These are phyloP conservation scores for Crocallis elinguaria DNA, from an alignment of 2,888 invertebrate genomes.

Conservation along the genomic window DNA sequence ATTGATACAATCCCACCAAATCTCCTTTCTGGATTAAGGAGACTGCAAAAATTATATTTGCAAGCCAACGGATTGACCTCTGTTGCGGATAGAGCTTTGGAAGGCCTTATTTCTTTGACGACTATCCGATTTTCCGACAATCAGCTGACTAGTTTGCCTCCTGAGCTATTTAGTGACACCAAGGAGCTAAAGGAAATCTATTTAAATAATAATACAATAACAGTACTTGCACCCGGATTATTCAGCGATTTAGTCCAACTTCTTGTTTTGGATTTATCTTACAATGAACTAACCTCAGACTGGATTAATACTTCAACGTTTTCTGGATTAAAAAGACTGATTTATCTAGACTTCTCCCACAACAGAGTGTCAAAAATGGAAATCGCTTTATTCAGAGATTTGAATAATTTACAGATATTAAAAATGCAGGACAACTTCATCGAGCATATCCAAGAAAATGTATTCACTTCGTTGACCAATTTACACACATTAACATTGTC, in stretches of 20 bases:
- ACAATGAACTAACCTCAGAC: constrained; percentile 91
- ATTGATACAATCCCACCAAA: constrained; percentile 90
- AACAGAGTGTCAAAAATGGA: constrained; percentile 91
- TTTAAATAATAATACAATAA: constrained; percentile 92
- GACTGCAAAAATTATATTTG: constrained; percentile 89
- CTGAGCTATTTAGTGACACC: constrained; percentile 92
- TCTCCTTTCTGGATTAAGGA: constrained; percentile 88
- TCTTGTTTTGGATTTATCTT: constrained; percentile 90
- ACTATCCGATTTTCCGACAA: constrained; percentile 92
- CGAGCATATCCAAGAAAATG: constrained; percentile 90
- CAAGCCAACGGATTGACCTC: constrained; percentile 91
- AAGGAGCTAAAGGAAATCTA: constrained; percentile 92
- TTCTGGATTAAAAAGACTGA: constrained; percentile 89
- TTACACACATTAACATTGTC: constrained; percentile 92
- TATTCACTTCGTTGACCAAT: constrained; percentile 90
- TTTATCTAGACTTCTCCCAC: constrained; percentile 90
- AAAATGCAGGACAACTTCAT: constrained; percentile 92
- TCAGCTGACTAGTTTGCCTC: constrained; percentile 91
- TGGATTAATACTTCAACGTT: constrained; percentile 94
- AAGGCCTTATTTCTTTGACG: constrained; percentile 89
- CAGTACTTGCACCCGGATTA: constrained; percentile 91
- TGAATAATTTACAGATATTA: constrained; percentile 91
- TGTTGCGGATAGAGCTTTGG: constrained; percentile 91
- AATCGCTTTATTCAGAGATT: constrained; percentile 90
- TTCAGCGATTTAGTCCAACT: constrained; percentile 91